These are phyloP conservation scores for Acleris cristana DNA, from an alignment of 2,888 invertebrate genomes.

Conservation along the genomic window DNA sequence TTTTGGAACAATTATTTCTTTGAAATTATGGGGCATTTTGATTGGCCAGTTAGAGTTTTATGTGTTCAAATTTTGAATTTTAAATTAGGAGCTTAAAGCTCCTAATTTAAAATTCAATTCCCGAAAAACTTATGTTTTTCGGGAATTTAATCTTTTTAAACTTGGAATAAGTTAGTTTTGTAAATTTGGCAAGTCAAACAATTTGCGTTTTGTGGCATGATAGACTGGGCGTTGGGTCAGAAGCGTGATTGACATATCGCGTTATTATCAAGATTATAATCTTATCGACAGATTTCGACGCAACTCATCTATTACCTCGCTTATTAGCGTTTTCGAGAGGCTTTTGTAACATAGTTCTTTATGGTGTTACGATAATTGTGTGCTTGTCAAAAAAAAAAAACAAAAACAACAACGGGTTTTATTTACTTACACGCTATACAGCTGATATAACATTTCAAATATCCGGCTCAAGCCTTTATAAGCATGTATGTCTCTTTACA, in stretches of 20 bases:
- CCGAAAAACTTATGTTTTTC: no score
- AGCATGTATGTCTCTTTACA: not conserved
- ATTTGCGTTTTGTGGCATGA: not conserved
- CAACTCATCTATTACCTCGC: conserved; percentile 51
- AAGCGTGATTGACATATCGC: conserved; percentile 52
- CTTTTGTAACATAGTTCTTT: conserved; percentile 41
- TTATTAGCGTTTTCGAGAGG: conserved; percentile 65
- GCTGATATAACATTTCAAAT: not conserved
- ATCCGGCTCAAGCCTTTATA: not conserved
- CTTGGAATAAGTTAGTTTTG: no score
- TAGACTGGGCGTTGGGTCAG: conserved; percentile 28
- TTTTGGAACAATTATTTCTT: conserved; percentile 43
- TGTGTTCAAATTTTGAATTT: not conserved
- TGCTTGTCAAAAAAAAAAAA: conserved; percentile 13
- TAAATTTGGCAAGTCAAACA: not conserved
- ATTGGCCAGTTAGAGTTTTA: conserved; percentile 3
- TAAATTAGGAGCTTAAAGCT: not conserved
- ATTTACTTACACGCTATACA: not conserved
- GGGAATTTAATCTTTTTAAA: no score
- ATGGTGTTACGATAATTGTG: conserved; percentile 15
- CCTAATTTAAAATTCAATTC: no score
- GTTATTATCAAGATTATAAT: conserved; percentile 45
- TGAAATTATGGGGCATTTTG: conserved; percentile 6
- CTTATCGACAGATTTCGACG: conserved; percentile 48
- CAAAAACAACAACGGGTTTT: conserved; percentile 20